These are phyloP conservation scores for Bucorvus abyssinicus DNA, from an alignment of 2,797 vertebrate species.

Conservation along the genomic window DNA sequence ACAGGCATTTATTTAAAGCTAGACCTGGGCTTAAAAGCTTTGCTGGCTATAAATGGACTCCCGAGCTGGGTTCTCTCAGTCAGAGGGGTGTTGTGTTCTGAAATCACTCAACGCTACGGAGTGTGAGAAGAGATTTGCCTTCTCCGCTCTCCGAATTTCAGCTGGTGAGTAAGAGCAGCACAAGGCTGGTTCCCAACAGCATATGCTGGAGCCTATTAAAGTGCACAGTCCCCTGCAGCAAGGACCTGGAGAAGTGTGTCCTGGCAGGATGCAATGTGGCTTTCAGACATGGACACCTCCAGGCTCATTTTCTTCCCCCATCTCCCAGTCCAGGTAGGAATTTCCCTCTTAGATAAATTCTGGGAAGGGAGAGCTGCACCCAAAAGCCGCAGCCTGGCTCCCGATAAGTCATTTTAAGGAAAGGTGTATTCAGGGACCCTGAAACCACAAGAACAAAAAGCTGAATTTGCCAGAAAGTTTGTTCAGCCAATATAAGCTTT, in stretches of 20 bases:
- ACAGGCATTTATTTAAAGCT: slow-evolving; percentile 41
- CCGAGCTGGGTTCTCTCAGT: background rate
- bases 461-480: slow-evolving; percentile 36
- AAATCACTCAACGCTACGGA: background rate
- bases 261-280: background rate
- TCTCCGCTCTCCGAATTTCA: background rate
- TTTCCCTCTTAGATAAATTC: background rate
- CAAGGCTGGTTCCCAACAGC: background rate
- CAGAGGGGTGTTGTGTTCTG: background rate
- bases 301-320: background rate
- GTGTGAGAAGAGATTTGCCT: background rate
- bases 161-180: background rate
- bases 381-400: background rate
- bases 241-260: background rate
- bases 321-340: background rate
- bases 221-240: background rate
- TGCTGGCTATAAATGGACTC: slow-evolving; percentile 23
- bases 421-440: background rate
- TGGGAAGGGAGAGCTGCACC: background rate
- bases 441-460: slow-evolving; percentile 35
- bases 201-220: background rate
- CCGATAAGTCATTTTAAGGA: background rate
- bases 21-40: slow-evolving; percentile 49
- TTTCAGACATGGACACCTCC: background rate
- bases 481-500: slow-evolving; percentile 25